Evolutionary conservation across 2,888 invertebrate species (phyloP).

Genomic region (Agriopis leucophaearia): DNA sequence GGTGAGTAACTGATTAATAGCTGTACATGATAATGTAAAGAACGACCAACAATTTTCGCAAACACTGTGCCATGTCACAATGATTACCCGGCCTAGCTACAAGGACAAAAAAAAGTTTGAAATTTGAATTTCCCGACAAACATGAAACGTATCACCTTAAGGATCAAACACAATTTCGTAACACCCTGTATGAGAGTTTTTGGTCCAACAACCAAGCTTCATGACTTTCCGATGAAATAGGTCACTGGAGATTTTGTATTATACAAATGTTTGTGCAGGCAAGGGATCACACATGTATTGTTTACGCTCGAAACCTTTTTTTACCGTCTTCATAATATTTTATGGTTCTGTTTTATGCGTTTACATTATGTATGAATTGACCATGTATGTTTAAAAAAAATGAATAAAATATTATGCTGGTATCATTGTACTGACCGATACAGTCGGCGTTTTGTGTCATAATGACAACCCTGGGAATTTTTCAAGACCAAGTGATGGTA

Average conservation of each 20-base stretch:
- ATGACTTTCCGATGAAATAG: conserved; percentile 14
- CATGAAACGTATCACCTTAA: no score
- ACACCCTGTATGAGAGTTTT: not conserved
- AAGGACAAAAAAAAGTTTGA: no score
- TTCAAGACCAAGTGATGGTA: no score
- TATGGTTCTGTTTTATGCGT: conserved; percentile 5
- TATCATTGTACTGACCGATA: not conserved
- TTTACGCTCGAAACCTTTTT: conserved; percentile 10
- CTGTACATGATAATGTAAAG: no score
- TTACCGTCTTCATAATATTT: conserved; percentile 20
- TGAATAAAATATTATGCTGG: not conserved
- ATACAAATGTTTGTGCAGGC: conserved; percentile 17
- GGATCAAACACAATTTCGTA: no score
- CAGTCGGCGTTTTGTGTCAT: no score
- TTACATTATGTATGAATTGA: conserved; percentile 13
- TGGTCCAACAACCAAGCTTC: not conserved
- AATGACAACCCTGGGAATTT: no score
- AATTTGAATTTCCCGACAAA: no score
- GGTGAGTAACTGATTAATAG: no score
- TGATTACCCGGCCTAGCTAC: no score
- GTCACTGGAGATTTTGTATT: conserved; percentile 11
- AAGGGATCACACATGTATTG: not conserved
- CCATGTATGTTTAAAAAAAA: not conserved
- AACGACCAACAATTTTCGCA: no score
- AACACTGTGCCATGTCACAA: no score